phyloP scores from a whole-genome alignment of 2,113 vertebrate species.

The mouse (Mus musculus) region DNA sequence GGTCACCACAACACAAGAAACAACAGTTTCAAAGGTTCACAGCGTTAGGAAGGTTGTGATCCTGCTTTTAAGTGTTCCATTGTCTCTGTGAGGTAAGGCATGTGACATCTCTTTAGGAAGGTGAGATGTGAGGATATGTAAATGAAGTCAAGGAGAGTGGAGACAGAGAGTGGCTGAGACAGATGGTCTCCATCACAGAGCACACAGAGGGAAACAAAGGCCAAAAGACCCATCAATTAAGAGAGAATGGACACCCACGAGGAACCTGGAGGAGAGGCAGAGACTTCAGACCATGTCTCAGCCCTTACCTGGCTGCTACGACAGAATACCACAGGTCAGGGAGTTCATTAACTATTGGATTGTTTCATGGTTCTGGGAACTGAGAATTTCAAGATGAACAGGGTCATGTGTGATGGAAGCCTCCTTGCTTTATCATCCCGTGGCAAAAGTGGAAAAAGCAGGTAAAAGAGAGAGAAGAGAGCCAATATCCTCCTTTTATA shows the following conservation, averaged over 20 bases:
- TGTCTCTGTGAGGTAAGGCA: not conserved
- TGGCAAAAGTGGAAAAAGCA: not conserved
- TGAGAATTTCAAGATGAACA: not conserved
- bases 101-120: not conserved
- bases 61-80: not conserved
- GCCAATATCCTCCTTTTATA: not conserved
- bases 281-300: not conserved
- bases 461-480: not conserved
- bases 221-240: not conserved
- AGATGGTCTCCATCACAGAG: not conserved
- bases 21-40: not conserved
- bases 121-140: not conserved
- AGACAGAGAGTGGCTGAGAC: slow-evolving; percentile 17
- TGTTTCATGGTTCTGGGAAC: not conserved
- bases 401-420: not conserved
- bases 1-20: not conserved
- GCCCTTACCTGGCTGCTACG: not conserved
- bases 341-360: not conserved
- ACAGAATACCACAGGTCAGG: not conserved
- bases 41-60: not conserved
- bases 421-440: not conserved
- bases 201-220: not conserved
- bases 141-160: not conserved
- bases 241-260: not conserved
- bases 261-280: not conserved